Base-by-base conservation (phyloP, 2,888 invertebrate genomes). In the Heteromurus nitidus region DNA sequence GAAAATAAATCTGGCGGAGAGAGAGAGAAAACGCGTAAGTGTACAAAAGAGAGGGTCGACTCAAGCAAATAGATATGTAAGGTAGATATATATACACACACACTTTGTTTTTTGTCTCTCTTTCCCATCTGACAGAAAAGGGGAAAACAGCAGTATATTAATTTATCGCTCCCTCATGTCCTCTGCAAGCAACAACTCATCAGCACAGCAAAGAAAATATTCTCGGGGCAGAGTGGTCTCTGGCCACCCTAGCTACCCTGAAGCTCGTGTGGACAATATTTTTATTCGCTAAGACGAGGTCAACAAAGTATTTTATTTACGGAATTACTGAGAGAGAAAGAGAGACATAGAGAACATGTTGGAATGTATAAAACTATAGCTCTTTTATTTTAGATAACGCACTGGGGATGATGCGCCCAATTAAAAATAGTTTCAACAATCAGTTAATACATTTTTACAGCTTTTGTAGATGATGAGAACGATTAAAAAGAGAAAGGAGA, bases 101-200 rank as follows among this genome's bases (percentile, higher is more conserved):
- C n/a, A n/a, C n/a, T n/a, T n/a, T n/a, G 20, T 47, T 36, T 42
- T 16, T 64, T 77, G 64, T 72, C 79, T 68, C 53, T 58, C 18
- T 70, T 76, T 36, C 24, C 50, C 47, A 79, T 80, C 80, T 80
- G 80, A 80, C 80, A 80, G 70, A 26, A 73, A 65, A 67, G 73
- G 58, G 65, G 70, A 68, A 69, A 69, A 79, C 58, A 65, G 73
- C 42, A 67, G 64, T 79, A 74, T 82, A 84, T 84, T 84, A 85
- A 84, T 85, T 85, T 84, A 82, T 82, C 70, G 80, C 85, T 85
- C 85, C 85, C 85, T 72, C 60, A 82, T 58, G 68, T 82, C 77
- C 73, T 74, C 80, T 70, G 47, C 65, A 80, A 72, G 65, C 65
- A 81, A 77, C 81, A 83, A 76, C 72, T 81, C 81, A 81, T 83